A percentile compares a stretch with the other conserved stretches of the same genome.
phyloP scores from a whole-genome alignment of 2,888 invertebrate species.

The Andricus quercusramuli region DNA sequence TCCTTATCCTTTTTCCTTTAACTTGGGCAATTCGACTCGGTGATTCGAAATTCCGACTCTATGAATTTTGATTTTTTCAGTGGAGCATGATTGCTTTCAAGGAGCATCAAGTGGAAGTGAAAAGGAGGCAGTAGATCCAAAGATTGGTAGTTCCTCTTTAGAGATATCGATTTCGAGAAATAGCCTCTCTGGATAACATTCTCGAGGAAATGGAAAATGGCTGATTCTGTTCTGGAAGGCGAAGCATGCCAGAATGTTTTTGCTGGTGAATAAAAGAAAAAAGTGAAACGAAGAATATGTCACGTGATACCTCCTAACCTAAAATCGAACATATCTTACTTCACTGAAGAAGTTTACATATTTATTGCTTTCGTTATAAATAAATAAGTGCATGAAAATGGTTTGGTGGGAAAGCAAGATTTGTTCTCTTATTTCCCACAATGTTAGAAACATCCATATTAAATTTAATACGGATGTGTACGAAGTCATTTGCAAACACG shows the following conservation, averaged over 20 bases:
- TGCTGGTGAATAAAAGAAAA: neutral
- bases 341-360: too few species aligned
- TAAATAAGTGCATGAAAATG: too few species aligned
- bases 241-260: neutral
- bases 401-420: too few species aligned
- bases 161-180: neutral
- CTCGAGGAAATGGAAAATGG: neutral
- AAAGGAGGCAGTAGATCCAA: neutral
- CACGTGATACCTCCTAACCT: too few species aligned
- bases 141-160: neutral
- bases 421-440: too few species aligned
- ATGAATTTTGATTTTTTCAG: neutral
- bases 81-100: neutral
- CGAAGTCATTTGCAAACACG: too few species aligned
- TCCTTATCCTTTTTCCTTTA: neutral
- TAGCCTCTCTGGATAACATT: neutral
- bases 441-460: too few species aligned
- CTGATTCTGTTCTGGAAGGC: conserved; percentile 6
- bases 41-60: neutral
- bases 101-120: neutral
- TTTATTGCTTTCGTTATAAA: too few species aligned
- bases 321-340: too few species aligned
- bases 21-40: neutral
- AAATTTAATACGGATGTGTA: too few species aligned
- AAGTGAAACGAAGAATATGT: neutral